Conservation (phyloP, 2,113 vertebrate species). For the Phasianus colchicus region DNA sequence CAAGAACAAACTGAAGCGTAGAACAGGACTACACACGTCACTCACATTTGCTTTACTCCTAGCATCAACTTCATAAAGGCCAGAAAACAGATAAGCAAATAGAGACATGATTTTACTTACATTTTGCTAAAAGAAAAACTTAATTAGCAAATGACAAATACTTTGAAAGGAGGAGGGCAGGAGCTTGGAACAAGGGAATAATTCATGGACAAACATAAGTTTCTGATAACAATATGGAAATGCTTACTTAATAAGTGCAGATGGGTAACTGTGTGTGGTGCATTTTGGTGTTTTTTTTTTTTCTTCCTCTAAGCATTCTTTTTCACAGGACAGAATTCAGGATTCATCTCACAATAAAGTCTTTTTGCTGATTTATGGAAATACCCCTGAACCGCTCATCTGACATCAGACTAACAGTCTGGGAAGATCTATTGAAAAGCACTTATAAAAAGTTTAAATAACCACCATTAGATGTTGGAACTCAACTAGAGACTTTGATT, state of each 20-base stretch:
- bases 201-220: neutral
- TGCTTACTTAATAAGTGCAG: neutral
- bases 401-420: neutral
- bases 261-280: too few relatives aligned
- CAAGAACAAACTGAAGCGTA: neutral
- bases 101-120: neutral
- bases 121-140: neutral
- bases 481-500: neutral
- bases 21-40: accelerated
- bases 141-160: neutral
- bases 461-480: neutral
- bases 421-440: constrained; percentile 18
- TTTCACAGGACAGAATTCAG: neutral
- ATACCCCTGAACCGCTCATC: neutral
- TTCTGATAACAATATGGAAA: neutral
- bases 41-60: neutral
- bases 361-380: neutral
- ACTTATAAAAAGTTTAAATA: constrained; percentile 23
- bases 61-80: neutral
- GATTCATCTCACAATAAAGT: neutral
- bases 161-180: neutral
- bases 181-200: neutral
- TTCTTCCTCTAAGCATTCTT: neutral
- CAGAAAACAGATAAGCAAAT: neutral
- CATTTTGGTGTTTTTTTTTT: too few relatives aligned